phyloP scores from a whole-genome alignment of 1,140 invertebrate genomes.

The silkworm (Bombyx mori) region ASM3026992v2 NC_085133.1:2952501-2953000 shows the following conservation, averaged over 20 bases:
- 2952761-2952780: conserved; percentile 1
- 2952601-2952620: conserved; percentile 4
- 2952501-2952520: too few relatives aligned
- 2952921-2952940: too few relatives aligned
- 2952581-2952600: background rate
- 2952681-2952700: background rate
- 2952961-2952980: too few relatives aligned
- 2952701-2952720: conserved; percentile 27
- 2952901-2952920: too few relatives aligned
- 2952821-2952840: background rate
- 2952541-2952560: too few relatives aligned
- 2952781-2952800: background rate
- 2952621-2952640: conserved; percentile 5
- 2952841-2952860: too few relatives aligned
- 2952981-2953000: too few relatives aligned
- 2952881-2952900: too few relatives aligned
- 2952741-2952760: conserved; percentile 5
- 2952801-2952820: background rate
- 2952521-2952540: too few relatives aligned
- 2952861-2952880: too few relatives aligned
- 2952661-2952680: conserved; percentile 1
- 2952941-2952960: too few relatives aligned
- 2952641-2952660: conserved; percentile 14
- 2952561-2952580: too few relatives aligned
- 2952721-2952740: conserved; percentile 37